Evolutionary conservation across 2,113 vertebrate species (phyloP), one percentile per base, ranked within the genome.

Genomic region (Engraulis encrasicolus): DNA sequence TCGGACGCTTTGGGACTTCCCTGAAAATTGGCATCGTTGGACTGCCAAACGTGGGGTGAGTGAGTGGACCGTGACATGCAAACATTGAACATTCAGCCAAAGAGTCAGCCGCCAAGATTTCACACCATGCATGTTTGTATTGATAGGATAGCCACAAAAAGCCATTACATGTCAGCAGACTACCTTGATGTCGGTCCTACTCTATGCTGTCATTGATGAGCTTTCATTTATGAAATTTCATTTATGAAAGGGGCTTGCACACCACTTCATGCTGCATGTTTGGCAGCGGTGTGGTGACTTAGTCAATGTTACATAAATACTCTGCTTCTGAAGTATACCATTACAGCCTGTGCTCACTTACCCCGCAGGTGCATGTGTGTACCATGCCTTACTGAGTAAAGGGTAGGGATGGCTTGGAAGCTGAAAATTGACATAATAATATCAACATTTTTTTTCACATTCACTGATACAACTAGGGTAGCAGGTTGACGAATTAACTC

Each of bases 1-100:
- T 99, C 90, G 98, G 98, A 91, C 94, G 98, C 85, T 99, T 99
- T 90, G 98, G 98, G 89, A 99, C 98, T 49, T 98, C 98, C 11
- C 91, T 99, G 91, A 99, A 99, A 93, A 98, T 99, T 90, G 98
- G 98, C 88, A 99, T 99, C 87, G 98, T 99, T 81, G 98, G 98
- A 91, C 94, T 99, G 89, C 98, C 98, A 18, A 99, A 99, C 92
- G 97, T 99, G 61, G 98, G 98, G 98, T 99, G 95, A 81, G 97
- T 95, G n/a, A n/a, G n/a, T n/a, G n/a, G n/a, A 58, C 54, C 0
- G 6, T n/a, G 20, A n/a, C 9, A 20, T 66, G 12, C 58, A 14
- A 2, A 23, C 52, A 58, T 58, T 20, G 6, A 58, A 58, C 52
- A 58, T 2, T 1, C n/a, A 66, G n/a, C 58, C 27, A 66, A 66